Conservation (phyloP, 2,113 vertebrate species). For the Orcinus orca region DNA sequence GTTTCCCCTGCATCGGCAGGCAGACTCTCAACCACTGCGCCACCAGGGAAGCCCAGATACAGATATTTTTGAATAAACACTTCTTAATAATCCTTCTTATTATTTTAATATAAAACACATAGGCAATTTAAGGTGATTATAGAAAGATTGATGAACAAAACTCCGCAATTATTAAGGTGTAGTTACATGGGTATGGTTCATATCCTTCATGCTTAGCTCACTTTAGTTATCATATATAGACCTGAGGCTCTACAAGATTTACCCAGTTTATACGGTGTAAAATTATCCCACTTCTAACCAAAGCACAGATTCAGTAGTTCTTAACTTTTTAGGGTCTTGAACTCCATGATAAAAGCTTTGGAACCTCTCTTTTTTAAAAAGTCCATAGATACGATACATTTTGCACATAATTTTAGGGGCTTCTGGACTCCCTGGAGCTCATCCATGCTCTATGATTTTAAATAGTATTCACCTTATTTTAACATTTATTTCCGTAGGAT, state of each 20-base stretch:
- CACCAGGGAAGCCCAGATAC: not conserved
- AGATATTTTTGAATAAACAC: not conserved
- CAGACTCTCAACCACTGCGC: no score
- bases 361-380: not conserved
- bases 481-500: not conserved
- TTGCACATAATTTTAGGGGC: not conserved
- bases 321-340: not conserved
- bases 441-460: not conserved
- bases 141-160: not conserved
- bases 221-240: not conserved
- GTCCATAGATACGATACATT: not conserved
- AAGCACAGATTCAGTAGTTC: not conserved
- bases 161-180: not conserved
- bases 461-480: constrained; percentile 8
- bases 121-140: not conserved
- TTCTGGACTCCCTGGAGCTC: not conserved
- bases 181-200: not conserved
- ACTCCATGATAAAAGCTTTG: not conserved
- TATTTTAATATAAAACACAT: constrained; percentile 4
- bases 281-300: not conserved
- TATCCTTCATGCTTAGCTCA: not conserved
- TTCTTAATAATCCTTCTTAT: not conserved
- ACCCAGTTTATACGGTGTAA: not conserved
- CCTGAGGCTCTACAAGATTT: not conserved
- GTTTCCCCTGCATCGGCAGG: no score